phyloP scores from a whole-genome alignment of 1,140 invertebrate genomes.

The Acromyrmex heyeri region DNA sequence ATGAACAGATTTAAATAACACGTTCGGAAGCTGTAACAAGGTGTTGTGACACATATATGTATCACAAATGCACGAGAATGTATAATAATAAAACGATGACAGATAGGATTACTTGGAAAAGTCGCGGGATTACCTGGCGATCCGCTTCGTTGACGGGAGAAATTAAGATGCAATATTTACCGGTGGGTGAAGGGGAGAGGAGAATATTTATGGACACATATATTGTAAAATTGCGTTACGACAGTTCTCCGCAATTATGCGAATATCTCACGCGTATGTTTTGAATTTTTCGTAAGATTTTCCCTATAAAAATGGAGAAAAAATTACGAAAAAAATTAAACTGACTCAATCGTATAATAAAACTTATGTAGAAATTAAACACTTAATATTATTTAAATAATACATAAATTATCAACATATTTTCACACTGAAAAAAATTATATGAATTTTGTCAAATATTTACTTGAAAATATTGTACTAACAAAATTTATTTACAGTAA shows the following conservation, averaged over 20 bases:
- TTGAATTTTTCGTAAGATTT: background rate
- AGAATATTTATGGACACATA: background rate
- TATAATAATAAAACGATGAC: constrained; percentile 2
- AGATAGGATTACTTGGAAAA: constrained; percentile 10
- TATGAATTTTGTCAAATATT: no score
- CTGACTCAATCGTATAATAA: no score
- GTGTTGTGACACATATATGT: background rate
- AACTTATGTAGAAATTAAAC: no score
- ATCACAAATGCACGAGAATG: background rate
- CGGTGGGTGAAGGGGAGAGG: background rate
- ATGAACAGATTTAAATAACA: background rate
- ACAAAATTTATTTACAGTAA: no score
- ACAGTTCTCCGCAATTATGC: background rate
- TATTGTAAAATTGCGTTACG: background rate
- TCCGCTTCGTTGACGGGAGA: background rate
- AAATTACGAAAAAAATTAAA: no score
- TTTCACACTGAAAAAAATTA: no score
- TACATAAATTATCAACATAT: no score
- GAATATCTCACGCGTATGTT: background rate
- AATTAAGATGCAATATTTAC: constrained; percentile 1
- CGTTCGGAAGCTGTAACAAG: background rate
- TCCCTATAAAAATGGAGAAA: no score
- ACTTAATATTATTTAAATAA: no score
- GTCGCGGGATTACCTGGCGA: background rate
- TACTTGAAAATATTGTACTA: no score